These are phyloP conservation scores for Ageneiosus marmoratus DNA, from an alignment of 2,113 vertebrate species.

Conservation along the genomic window DNA sequence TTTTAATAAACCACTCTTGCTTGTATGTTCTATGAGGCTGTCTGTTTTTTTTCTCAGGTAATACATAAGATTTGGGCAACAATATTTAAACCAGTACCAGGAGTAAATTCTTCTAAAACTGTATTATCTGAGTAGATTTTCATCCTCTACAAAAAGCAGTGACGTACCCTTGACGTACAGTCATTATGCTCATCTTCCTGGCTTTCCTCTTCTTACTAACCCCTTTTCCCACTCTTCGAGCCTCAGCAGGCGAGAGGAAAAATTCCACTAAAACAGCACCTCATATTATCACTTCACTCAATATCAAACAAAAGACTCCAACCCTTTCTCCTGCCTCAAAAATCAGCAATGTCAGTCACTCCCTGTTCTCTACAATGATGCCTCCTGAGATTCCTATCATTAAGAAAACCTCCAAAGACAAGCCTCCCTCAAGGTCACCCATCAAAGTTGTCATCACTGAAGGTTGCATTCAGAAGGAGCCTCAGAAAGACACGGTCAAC, in stretches of 20 bases:
- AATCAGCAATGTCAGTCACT: slow-evolving; percentile 56
- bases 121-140: not conserved
- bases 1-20: not conserved
- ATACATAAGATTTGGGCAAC: not conserved
- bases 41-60: slow-evolving; percentile 17
- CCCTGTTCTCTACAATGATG: slow-evolving; percentile 46
- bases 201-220: slow-evolving; percentile 70
- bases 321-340: slow-evolving; percentile 54
- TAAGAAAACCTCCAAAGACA: slow-evolving; percentile 43
- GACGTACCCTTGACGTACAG: not conserved
- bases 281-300: slow-evolving; percentile 54
- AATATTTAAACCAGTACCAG: not conserved
- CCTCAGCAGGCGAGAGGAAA: slow-evolving; percentile 64
- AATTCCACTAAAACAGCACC: slow-evolving; percentile 52
- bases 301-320: slow-evolving; percentile 52
- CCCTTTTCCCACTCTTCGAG: slow-evolving; percentile 69
- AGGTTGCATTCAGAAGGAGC: slow-evolving; percentile 53
- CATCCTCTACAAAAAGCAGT: not conserved
- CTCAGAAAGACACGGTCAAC: slow-evolving; percentile 41
- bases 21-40: not conserved
- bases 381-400: slow-evolving; percentile 31
- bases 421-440: slow-evolving; percentile 45
- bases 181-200: slow-evolving; percentile 72
- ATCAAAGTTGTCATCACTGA: slow-evolving; percentile 69
- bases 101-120: slow-evolving; percentile 1